Evolutionary conservation across 1,140 invertebrate species (phyloP).

Genomic region (Drosophila trapezifrons): DNA sequence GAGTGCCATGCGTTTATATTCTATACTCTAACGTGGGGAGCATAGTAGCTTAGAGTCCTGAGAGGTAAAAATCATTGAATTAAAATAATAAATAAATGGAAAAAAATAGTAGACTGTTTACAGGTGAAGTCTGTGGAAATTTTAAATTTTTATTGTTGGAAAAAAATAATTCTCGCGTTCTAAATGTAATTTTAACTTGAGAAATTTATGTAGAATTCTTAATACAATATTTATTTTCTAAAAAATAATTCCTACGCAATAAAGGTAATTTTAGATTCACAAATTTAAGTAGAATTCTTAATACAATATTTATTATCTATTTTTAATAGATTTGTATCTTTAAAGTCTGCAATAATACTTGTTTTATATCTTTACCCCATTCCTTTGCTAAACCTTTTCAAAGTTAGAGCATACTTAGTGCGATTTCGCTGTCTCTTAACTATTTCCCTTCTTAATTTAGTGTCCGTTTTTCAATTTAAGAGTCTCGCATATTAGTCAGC

Average conservation of each 20-base stretch:
- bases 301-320: no score
- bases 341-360: neutral
- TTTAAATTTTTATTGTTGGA: no score
- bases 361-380: neutral
- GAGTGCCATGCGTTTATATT: conserved; percentile 43
- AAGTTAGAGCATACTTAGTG: neutral
- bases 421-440: neutral
- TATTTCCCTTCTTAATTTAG: conserved; percentile 44
- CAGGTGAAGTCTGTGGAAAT: fast-evolving
- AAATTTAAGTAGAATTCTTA: no score
- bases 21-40: conserved; percentile 10
- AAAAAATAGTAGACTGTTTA: neutral
- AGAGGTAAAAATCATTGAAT: no score
- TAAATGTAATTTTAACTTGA: neutral
- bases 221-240: neutral
- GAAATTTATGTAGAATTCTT: neutral
- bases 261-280: no score
- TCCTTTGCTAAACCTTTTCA: neutral
- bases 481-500: conserved; percentile 57
- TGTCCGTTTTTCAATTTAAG: conserved; percentile 50
- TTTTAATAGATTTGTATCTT: neutral
- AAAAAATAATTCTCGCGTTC: neutral
- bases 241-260: no score
- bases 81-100: neutral
- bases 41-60: neutral